Evolutionary conservation across 2,888 invertebrate genomes (phyloP), one percentile per base, ranked within the genome.

Genomic region (Mystacides longicornis): DNA sequence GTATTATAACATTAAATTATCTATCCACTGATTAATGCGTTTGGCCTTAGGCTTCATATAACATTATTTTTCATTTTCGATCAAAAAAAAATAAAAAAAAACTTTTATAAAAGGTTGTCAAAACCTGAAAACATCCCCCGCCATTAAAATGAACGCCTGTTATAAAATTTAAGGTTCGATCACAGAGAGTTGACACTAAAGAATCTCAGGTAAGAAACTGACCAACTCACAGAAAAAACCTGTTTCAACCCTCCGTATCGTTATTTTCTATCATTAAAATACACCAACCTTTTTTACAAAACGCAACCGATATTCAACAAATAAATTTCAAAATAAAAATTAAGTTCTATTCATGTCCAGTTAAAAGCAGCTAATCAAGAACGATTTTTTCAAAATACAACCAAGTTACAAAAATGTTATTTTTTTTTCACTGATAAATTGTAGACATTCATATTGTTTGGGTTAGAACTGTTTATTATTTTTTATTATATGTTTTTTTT

Each of bases 41-140:
- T n/a, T n/a, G n/a, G n/a, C n/a, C n/a, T n/a, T n/a, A n/a, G n/a
- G n/a, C n/a, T n/a, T n/a, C n/a, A n/a, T n/a, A n/a, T n/a, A n/a
- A n/a, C n/a, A n/a, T n/a, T n/a, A n/a, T n/a, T n/a, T n/a, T n/a
- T n/a, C n/a, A n/a, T n/a, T n/a, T n/a, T n/a, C n/a, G n/a, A n/a
- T n/a, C n/a, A n/a, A n/a, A n/a, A n/a, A n/a, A n/a, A n/a, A n/a
- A n/a, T n/a, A n/a, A n/a, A n/a, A n/a, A n/a, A n/a, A n/a, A n/a
- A n/a, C n/a, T n/a, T n/a, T n/a, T n/a, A n/a, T n/a, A n/a, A n/a
- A n/a, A n/a, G n/a, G 52, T 52, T 52, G 46, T 7, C 27, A 5
- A 52, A 31, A n/a, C 11, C 52, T 52, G 20, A 31, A 52, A 52
- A 22, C 52, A 52, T 52, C 52, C 47, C 52, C 46, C 31, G 45